Evolutionary conservation across 2,888 invertebrate genomes (phyloP), one percentile per base, ranked within the genome.

Genomic region (Muschampia plurimacula): DNA sequence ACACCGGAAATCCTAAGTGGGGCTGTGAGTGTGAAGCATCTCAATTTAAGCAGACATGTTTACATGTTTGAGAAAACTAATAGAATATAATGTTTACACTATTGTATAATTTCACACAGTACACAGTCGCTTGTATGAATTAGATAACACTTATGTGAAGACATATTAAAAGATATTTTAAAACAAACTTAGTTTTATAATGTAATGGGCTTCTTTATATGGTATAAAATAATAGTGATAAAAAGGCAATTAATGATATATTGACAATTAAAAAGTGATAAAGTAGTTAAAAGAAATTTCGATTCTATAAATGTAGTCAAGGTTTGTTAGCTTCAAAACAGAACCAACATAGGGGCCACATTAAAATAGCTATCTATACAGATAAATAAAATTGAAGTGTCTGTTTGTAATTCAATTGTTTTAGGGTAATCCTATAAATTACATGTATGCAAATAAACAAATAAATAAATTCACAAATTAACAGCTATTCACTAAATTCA

Each of bases 121-220:
- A 52, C 15, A 52, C 22, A n/a, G 55, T 9, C 10, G 22, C 22
- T 22, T 55, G 52, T 55, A 55, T 55, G 55, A 55, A 28, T 57
- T 57, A 57, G 55, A 57, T 57, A 57, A 57, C 55, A 57, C 55
- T 28, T 52, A 57, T 57, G 28, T 28, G 55, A 28, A 5, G 28
- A 57, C 15, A 57, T 28, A 57, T 57, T 12, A 57, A 57, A 28
- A 28, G 10, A 2, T 12, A 57, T 57, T 28, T 52, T 52, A 57
- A 12, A 15, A 28, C 55, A 28, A 32, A 8, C 22, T 9, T n/a
- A 52, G 55, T 12, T 57, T 57, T 12, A 28, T 28, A 22, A 28
- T 57, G 22, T 28, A 55, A 55, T 55, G 55, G 55, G 55, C n/a
- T 55, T 52, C 13, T 5, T 5, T 13, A 1, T n/a, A 49, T 6